Evolutionary conservation across 2,888 invertebrate species (phyloP), one percentile per base, ranked within the genome.

Genomic region (Digitonthophagus gazella): DNA sequence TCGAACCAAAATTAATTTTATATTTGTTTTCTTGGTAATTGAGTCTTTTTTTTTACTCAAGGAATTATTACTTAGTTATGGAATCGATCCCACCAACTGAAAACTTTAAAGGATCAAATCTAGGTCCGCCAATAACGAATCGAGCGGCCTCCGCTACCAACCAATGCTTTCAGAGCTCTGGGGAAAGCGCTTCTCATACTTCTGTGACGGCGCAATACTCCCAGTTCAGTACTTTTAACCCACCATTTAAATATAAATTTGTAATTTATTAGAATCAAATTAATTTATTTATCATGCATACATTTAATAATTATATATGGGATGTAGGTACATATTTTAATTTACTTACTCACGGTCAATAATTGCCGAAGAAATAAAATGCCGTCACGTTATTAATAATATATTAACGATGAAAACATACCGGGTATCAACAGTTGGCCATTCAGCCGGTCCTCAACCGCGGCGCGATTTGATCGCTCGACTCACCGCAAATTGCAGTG

Each of bases 121-220:
- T 74, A 73, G 74, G 74, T 74, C 72, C 72, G 69, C 74, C 74
- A 74, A 74, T 74, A 67, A 69, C 68, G 19, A 44, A 71, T 70
- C 70, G 28, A 6, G 28, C 3, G 28, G 28, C 28, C 28, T 44
- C 28, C 28, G 28, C 28, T 44, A 44, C 28, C 28, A 44, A 44
- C 28, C 28, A 44, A 44, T 44, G 28, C 28, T 44, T 44, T 44
- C 28, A 44, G 28, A 44, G 28, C 28, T 44, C 8, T 8, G 28
- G 28, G 28, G 28, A 44, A 44, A 44, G 28, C 28, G 28, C 28
- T 44, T 44, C 28, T 44, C 28, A 44, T 8, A 44, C 28, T n/a
- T n/a, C 28, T 44, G 28, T 44, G 28, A 44, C 28, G 28, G 28
- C 28, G 28, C 28, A 44, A 11, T 44, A 44, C 28, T 44, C 28